phyloP scores from a whole-genome alignment of 2,888 invertebrate genomes.

The Hoplodrina ambigua region DNA sequence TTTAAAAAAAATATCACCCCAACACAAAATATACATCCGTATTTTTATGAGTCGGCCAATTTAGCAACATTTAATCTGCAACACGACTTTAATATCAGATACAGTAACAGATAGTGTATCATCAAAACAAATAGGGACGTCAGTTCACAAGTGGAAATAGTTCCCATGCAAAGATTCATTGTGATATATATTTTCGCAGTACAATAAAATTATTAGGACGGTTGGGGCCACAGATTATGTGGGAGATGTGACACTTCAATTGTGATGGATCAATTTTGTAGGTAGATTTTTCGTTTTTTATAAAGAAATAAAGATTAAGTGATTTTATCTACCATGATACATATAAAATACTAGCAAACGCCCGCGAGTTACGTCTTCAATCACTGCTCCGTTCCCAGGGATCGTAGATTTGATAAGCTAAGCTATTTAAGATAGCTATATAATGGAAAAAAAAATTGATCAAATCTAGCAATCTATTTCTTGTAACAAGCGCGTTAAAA shows the following conservation, averaged over 20 bases:
- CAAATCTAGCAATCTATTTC: no score
- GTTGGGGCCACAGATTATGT: slow-evolving; percentile 23
- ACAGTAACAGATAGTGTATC: slow-evolving; percentile 54
- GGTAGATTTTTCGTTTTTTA: no score
- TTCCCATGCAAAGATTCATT: slow-evolving; percentile 73
- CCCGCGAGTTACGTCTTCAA: no score
- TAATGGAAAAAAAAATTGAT: no score
- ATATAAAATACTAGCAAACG: no score
- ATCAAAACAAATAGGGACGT: slow-evolving; percentile 49
- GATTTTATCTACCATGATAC: no score
- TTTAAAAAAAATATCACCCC: slow-evolving; percentile 1
- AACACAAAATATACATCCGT: slow-evolving; percentile 4
- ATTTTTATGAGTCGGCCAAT: slow-evolving; percentile 33
- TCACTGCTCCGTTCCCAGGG: no score
- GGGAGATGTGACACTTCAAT: slow-evolving; percentile 1
- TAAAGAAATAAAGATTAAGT: no score
- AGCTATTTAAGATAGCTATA: no score
- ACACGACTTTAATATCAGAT: slow-evolving; percentile 19
- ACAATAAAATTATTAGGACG: slow-evolving; percentile 49
- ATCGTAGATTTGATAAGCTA: no score
- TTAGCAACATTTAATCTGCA: slow-evolving; percentile 55
- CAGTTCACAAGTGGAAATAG: slow-evolving; percentile 45
- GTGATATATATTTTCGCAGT: slow-evolving; percentile 65
- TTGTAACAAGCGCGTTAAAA: no score
- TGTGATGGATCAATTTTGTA: no score